phyloP scores from a whole-genome alignment of 2,888 invertebrate species.

The Blera fallax region DNA sequence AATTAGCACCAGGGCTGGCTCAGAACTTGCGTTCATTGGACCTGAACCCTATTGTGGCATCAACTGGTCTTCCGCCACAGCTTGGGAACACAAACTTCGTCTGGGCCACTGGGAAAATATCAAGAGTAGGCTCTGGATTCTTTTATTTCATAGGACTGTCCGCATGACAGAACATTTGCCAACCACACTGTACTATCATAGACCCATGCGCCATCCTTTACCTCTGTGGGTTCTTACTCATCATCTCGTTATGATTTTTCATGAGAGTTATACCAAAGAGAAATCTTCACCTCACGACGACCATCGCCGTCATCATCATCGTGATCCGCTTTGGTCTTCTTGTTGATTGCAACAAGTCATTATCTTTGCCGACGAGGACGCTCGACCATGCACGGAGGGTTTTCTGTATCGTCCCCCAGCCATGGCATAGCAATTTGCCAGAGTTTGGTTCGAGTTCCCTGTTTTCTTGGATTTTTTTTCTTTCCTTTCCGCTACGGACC shows the following conservation, averaged over 20 bases:
- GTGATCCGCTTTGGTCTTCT: slow-evolving; percentile 70
- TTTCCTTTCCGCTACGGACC: slow-evolving; percentile 23
- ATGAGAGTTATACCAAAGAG: slow-evolving; percentile 50
- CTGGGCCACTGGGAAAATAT: too few relatives aligned
- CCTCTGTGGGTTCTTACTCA: slow-evolving; percentile 60
- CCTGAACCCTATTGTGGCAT: too few relatives aligned
- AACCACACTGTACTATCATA: slow-evolving; percentile 47
- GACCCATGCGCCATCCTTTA: slow-evolving; percentile 30
- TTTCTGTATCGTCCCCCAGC: slow-evolving; percentile 27
- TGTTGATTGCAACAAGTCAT: slow-evolving; percentile 72
- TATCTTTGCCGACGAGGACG: slow-evolving; percentile 60
- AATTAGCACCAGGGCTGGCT: too few relatives aligned
- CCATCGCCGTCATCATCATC: slow-evolving; percentile 66
- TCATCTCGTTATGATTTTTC: slow-evolving; percentile 71
- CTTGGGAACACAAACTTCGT: too few relatives aligned
- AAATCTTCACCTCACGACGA: slow-evolving; percentile 71
- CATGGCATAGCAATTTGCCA: slow-evolving; percentile 63
- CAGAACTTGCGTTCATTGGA: too few relatives aligned
- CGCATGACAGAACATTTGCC: slow-evolving; percentile 10
- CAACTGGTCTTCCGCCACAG: too few relatives aligned
- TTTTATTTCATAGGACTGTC: too few relatives aligned
- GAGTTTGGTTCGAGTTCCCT: slow-evolving; percentile 31
- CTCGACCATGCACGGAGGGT: slow-evolving; percentile 29
- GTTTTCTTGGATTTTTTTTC: not conserved
- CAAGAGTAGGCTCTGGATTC: too few relatives aligned